Base-by-base conservation (phyloP, 2,888 invertebrate species). In the Biston stratarius region DNA sequence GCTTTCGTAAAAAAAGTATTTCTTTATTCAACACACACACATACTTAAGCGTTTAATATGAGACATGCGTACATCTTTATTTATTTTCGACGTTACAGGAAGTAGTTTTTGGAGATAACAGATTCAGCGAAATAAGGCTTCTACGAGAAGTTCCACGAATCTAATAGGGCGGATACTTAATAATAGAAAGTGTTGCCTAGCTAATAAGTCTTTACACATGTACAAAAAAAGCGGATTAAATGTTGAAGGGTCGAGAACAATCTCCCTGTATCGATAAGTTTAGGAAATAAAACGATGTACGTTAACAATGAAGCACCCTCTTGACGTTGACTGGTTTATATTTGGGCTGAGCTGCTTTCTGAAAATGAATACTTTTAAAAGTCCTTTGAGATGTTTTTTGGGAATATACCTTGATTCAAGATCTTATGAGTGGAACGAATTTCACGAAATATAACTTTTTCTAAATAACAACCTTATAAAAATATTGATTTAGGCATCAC, bases 141-240 rank as follows among this genome's bases (percentile, higher is more conserved):
- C 11, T 24, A 34, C 6, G 14, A 15, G 15, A 49, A 33, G 5
- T 49, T 61, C 33, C 10, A 14, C 33, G 62, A 62, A 49, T 3
- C 11, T 55, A 11, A 38, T 47, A 9, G 38, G 52, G 15, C 33
- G 9, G 12, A 51, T 44, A 42, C 14, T 24, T 24, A 42, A 40
- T 33, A 55, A 55, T 42, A 55, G 38, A 40, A 51, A 14, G n/a
- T 55, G 24, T 40, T 55, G 11, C 24, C 42, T 24, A 14, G 33
- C 42, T n/a, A 42, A 42, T 44, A 55, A 55, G 12, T 12, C 24
- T 8, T n/a, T 24, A 55, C 55, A 55, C 55, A 42, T 55, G 42
- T 33, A n/a, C 3, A 11, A 7, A 0, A 24, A 6, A 2, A 6
- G 42, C 0, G 5, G 14, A 40, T 40, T 14, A 15, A 53, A 15